Conservation (phyloP, 2,113 vertebrate species). For the Silurus glanis region DNA sequence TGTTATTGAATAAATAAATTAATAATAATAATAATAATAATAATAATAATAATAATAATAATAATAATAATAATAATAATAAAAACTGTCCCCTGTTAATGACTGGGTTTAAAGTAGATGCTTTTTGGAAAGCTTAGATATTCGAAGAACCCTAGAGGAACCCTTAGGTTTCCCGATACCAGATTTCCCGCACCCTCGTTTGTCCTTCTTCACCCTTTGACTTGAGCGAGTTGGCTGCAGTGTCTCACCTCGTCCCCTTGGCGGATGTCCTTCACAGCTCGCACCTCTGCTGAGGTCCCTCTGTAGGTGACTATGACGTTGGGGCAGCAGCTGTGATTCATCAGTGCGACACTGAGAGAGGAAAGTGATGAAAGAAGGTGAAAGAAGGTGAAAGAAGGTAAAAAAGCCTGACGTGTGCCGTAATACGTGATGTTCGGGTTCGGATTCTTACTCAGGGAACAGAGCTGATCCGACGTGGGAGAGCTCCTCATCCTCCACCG, state of each 20-base stretch:
- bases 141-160: background rate
- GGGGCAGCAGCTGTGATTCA: slow-evolving; percentile 95
- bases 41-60: no score
- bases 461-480: slow-evolving; percentile 91
- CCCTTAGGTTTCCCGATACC: background rate
- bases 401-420: background rate
- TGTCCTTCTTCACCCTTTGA: background rate
- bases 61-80: no score
- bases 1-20: no score
- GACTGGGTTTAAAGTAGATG: no score
- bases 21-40: no score
- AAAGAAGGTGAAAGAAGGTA: background rate
- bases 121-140: no score
- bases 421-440: background rate
- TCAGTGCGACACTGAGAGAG: slow-evolving; percentile 81
- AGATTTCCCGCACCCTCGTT: no score
- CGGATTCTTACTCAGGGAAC: slow-evolving; percentile 87
- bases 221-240: background rate
- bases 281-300: slow-evolving; percentile 83
- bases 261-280: slow-evolving; percentile 85
- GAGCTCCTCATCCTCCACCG: slow-evolving; percentile 94
- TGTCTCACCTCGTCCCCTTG: slow-evolving; percentile 88
- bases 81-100: no score
- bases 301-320: slow-evolving; percentile 92
- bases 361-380: slow-evolving; percentile 12